These are phyloP conservation scores for Atherix ibis DNA, from an alignment of 2,888 invertebrate genomes.

Conservation along the genomic window DNA sequence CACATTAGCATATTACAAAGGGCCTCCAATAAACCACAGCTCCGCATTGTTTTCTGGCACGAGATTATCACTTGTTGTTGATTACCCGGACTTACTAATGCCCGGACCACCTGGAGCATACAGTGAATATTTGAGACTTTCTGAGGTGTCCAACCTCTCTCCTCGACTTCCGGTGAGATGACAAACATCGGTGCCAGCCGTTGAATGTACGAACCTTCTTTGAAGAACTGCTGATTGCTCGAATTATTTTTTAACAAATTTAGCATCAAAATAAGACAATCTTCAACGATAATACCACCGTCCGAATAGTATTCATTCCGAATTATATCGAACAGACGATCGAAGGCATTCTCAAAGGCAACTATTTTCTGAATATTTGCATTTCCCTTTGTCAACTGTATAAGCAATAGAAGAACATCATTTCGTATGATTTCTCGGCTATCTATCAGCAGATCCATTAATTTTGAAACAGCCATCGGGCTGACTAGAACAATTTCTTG, in stretches of 20 bases:
- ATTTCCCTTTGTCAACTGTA: conserved; percentile 77
- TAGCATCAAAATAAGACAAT: conserved; percentile 82
- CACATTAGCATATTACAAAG: conserved; percentile 88
- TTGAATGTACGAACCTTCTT: conserved; percentile 93
- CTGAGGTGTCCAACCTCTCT: conserved; percentile 77
- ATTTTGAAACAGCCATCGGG: conserved; percentile 93
- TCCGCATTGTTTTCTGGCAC: conserved; percentile 81
- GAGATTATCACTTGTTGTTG: conserved; percentile 63
- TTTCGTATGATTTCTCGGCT: conserved; percentile 90
- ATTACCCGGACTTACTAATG: conserved; percentile 86
- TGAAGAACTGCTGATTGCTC: conserved; percentile 96
- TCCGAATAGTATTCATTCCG: conserved; percentile 81
- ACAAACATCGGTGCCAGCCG: conserved; percentile 77
- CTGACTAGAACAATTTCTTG: conserved; percentile 77
- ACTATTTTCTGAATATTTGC: conserved; percentile 98
- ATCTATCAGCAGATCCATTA: conserved; percentile 92
- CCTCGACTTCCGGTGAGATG: conserved; percentile 52
- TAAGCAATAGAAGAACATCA: conserved; percentile 79
- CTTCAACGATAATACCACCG: conserved; percentile 96
- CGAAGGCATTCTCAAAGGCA: conserved; percentile 97
- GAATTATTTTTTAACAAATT: conserved; percentile 89
- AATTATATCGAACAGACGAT: conserved; percentile 85
- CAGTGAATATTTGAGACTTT: conserved; percentile 90
- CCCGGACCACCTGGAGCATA: conserved; percentile 76
- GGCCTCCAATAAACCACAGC: conserved; percentile 63